A percentile compares a stretch with the other conserved stretches of the same genome.
Conservation (phyloP, 2,113 vertebrate species). For the Pseudonaja textilis region DNA sequence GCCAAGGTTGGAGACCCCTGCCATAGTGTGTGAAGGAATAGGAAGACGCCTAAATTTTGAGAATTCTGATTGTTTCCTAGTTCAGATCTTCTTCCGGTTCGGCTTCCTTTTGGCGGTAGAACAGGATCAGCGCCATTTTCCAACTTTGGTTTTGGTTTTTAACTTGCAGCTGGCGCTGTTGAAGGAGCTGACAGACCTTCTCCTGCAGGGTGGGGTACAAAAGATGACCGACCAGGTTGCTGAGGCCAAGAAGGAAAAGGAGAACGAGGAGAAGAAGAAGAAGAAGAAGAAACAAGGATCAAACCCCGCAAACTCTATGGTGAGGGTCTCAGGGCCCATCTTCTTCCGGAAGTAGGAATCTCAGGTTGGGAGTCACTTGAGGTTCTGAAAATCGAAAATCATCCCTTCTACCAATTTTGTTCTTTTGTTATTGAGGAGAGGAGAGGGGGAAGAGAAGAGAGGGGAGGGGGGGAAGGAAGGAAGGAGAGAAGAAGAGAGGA, state of each 20-base stretch:
- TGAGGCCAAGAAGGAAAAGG: slow-evolving; percentile 50
- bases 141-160: neutral
- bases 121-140: neutral
- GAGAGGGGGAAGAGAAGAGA: no score
- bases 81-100: neutral
- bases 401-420: neutral
- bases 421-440: neutral
- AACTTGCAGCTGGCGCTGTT: slow-evolving; percentile 78
- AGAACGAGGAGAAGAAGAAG: slow-evolving; percentile 51
- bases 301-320: slow-evolving; percentile 58
- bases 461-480: no score
- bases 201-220: slow-evolving; percentile 77
- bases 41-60: neutral
- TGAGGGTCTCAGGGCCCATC: slow-evolving; percentile 44
- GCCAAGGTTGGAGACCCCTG: no score
- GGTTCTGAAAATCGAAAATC: neutral
- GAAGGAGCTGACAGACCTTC: slow-evolving; percentile 76
- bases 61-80: neutral
- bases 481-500: fast-evolving
- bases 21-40: neutral
- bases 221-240: slow-evolving; percentile 66
- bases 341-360: neutral
- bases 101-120: neutral
- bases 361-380: neutral
- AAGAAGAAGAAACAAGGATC: slow-evolving; percentile 65